Base-by-base conservation (phyloP, 1,140 invertebrate genomes). In the Helicoverpa armigera region DNA sequence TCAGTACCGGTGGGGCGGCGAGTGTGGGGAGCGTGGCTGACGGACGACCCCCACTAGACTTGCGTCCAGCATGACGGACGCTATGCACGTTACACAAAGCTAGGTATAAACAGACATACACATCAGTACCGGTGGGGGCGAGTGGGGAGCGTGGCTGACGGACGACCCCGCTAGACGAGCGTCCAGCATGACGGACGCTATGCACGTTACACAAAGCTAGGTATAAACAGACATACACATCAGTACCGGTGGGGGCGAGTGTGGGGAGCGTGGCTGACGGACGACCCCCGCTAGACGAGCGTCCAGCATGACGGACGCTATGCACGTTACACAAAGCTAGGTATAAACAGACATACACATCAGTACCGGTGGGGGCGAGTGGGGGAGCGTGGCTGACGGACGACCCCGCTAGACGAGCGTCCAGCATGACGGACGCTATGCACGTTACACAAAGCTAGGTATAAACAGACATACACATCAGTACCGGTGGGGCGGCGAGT, bases 371-470 rank as follows among this genome's bases (percentile, higher is more conserved):
- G 23, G 23, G 23, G 23, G 23, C 23, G 23, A 23, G 23, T 23
- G 23, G 23, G 23, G 23, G 23, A 23, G 23, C 23, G 23, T 5
- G 85, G 82, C 10, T 84, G 82, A 1, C 86, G 23, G 2, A 61
- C 76, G 4, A 81, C 89, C 2, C 53, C 13, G 97, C 93, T 43
- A 97, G 95, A 75, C 97, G 95, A 79, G 96, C 96, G 90, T 98
- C 97, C 91, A 98, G 94, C 96, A 98, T 98, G 18, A 98, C 92
- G 9, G 97, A 97, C 29, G 97, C 96, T 83, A 86, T 98, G 97
- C 84, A 98, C 97, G 90, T 98, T 97, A 61, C 97, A 97, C 53
- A 98, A 91, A 43, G 5, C 35, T n/a, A 51, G n/a, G 14, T 31
- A 14, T 14, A 35, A n/a, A 4, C 13, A 54, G 5, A 54, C 13